Evolutionary conservation across 2,888 invertebrate species (phyloP).

Genomic region (Geotrupes spiniger): DNA sequence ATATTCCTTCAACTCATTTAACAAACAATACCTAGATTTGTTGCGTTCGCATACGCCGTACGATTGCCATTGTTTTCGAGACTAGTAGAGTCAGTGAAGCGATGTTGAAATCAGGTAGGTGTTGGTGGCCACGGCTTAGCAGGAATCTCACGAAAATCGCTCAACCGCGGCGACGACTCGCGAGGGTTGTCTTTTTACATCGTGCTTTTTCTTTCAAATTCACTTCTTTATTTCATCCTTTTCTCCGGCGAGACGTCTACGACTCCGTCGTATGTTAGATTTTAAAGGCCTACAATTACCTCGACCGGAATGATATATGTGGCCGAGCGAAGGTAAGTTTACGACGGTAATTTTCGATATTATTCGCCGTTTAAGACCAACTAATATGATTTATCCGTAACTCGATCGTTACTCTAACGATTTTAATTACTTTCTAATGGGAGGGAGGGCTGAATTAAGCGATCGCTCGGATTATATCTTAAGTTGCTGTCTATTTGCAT

Average conservation of each 20-base stretch:
- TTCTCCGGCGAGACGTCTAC: too few relatives aligned
- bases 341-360: constrained; percentile 5
- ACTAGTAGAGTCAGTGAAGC: constrained; percentile 1
- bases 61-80: constrained; percentile 1
- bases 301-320: too few relatives aligned
- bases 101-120: constrained; percentile 5
- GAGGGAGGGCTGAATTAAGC: too few relatives aligned
- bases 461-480: too few relatives aligned
- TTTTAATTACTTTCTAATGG: constrained; percentile 6
- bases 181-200: background rate
- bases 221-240: too few relatives aligned
- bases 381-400: constrained; percentile 2
- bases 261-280: too few relatives aligned
- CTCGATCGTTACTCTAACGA: constrained; percentile 3
- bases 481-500: too few relatives aligned
- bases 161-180: background rate
- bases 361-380: constrained; percentile 2
- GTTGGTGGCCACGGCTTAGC: constrained; percentile 2
- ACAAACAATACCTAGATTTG: too few relatives aligned
- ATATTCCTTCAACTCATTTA: too few relatives aligned
- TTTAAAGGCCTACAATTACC: too few relatives aligned
- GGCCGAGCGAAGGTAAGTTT: background rate
- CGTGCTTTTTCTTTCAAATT: background rate
- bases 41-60: background rate
- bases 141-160: constrained; percentile 7